Evolutionary conservation across 1,140 invertebrate genomes (phyloP).

Genomic region (Ostrea edulis): DNA sequence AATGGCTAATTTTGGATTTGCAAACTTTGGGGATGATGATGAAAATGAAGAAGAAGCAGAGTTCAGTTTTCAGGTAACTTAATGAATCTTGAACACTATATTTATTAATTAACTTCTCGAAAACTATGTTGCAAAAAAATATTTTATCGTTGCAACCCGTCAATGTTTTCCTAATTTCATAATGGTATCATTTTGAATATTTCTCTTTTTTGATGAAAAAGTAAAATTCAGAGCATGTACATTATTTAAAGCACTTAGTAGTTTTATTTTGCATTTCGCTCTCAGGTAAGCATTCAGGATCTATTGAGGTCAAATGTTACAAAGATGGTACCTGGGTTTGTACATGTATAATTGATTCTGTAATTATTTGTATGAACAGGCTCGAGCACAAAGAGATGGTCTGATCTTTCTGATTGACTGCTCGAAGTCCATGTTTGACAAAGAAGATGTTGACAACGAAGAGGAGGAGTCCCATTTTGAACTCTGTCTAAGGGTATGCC

Average conservation of each 20-base stretch:
- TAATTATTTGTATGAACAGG: conserved; percentile 36
- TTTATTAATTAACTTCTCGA: not conserved
- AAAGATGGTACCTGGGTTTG: too few species aligned
- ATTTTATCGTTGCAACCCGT: too few species aligned
- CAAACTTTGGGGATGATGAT: conserved; percentile 69
- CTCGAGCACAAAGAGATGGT: conserved; percentile 73
- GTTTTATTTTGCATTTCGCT: too few species aligned
- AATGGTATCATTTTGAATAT: too few species aligned
- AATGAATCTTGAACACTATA: not conserved
- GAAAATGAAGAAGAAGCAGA: conserved; percentile 68
- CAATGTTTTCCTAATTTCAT: too few species aligned
- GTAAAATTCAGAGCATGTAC: too few species aligned
- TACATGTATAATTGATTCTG: too few species aligned
- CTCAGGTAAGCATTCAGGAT: too few species aligned
- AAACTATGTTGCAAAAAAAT: too few species aligned
- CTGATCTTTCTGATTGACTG: conserved; percentile 80
- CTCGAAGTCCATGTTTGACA: conserved; percentile 79
- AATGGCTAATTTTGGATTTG: conserved; percentile 73
- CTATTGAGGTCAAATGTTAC: too few species aligned
- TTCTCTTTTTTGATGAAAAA: too few species aligned
- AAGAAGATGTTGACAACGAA: conserved; percentile 70
- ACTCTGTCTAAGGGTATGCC: conserved; percentile 75
- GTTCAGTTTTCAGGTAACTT: conserved; percentile 52
- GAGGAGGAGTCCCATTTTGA: conserved; percentile 75
- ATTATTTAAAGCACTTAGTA: too few species aligned